These are phyloP conservation scores for Rhinichthys osculus DNA, from an alignment of 2,797 vertebrate genomes.

Conservation along the genomic window DNA sequence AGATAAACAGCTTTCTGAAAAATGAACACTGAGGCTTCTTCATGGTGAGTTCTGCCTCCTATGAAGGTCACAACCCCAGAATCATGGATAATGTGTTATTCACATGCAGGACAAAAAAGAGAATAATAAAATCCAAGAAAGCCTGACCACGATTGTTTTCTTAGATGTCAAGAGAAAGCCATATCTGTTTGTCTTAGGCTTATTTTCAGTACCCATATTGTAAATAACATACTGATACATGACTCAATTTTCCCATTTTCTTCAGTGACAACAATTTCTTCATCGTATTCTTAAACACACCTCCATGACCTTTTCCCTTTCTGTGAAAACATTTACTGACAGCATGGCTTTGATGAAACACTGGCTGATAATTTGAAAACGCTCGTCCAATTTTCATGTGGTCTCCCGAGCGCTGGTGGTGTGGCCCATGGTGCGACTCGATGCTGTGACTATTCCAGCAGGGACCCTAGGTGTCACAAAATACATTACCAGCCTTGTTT, in stretches of 20 bases:
- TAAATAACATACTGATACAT: neutral
- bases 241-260: slow-evolving; percentile 28
- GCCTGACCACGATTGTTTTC: slow-evolving; percentile 19
- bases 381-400: slow-evolving; percentile 49
- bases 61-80: neutral
- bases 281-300: slow-evolving; percentile 41
- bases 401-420: neutral
- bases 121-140: neutral
- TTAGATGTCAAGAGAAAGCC: neutral
- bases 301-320: slow-evolving; percentile 33
- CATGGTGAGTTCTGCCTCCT: neutral
- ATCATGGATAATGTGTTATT: neutral
- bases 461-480: slow-evolving; percentile 43
- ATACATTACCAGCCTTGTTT: slow-evolving; percentile 58
- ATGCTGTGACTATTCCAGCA: slow-evolving; percentile 5
- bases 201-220: slow-evolving; percentile 2
- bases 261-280: slow-evolving; percentile 24
- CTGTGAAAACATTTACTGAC: slow-evolving; percentile 37
- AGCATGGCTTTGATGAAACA: slow-evolving; percentile 53
- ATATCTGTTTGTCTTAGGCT: slow-evolving; percentile 13
- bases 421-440: slow-evolving; percentile 8
- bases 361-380: slow-evolving; percentile 48
- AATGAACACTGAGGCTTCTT: neutral
- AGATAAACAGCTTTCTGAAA: neutral
- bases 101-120: neutral